These are phyloP conservation scores for Triplophysa bombifrons DNA, from an alignment of 2,797 vertebrate genomes.

Conservation along the genomic window DNA sequence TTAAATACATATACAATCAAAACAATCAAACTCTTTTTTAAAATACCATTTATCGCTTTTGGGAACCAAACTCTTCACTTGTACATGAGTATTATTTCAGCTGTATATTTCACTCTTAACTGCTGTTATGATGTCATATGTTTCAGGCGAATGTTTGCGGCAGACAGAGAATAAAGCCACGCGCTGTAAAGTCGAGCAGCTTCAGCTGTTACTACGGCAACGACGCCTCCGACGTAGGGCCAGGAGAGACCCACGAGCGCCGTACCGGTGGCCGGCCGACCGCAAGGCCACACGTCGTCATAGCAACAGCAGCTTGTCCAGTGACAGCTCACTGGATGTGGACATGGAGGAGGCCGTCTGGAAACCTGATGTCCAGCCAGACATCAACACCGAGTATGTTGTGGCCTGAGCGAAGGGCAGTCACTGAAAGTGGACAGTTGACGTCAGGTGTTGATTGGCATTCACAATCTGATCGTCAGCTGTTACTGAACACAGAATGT, in stretches of 20 bases:
- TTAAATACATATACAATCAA: too few species aligned
- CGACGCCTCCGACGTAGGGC: conserved; percentile 82
- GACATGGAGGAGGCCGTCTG: conserved; percentile 82
- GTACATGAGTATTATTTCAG: not conserved
- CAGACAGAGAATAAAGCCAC: conserved; percentile 87
- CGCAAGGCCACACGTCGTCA: conserved; percentile 77
- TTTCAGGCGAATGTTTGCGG: conserved; percentile 77
- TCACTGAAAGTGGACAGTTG: not conserved
- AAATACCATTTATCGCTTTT: too few species aligned
- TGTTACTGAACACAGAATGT: conserved; percentile 48
- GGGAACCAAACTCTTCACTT: too few species aligned
- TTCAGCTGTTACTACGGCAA: conserved; percentile 90
- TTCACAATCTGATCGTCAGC: conserved; percentile 11
- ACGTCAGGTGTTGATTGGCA: not conserved
- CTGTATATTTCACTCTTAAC: not conserved
- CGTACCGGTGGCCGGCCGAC: conserved; percentile 76
- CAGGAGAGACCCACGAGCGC: conserved; percentile 75
- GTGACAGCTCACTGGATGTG: conserved; percentile 74
- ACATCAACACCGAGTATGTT: conserved; percentile 81
- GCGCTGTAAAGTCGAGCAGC: conserved; percentile 88
- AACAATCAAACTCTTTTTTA: too few species aligned
- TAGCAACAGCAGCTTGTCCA: conserved; percentile 74
- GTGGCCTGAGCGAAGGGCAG: conserved; percentile 69
- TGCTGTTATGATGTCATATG: not conserved
- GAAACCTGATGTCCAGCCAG: conserved; percentile 80